Percentiles rank a stretch among this genome's conserved stretches.
phyloP scores from a whole-genome alignment of 2,113 vertebrate genomes.

The Ellobius talpinus region DNA sequence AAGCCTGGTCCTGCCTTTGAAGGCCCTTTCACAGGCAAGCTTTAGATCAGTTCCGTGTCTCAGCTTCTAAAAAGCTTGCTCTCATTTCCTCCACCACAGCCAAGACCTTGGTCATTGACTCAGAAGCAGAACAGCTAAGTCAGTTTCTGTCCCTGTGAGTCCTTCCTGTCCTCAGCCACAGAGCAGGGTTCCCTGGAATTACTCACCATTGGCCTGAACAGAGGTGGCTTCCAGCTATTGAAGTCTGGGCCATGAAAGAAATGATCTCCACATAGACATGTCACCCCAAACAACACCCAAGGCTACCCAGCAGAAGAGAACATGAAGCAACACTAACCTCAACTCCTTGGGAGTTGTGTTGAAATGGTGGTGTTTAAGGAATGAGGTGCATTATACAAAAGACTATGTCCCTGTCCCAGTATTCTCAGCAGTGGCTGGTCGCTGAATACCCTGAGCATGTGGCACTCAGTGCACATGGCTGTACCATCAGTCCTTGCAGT shows the following conservation, averaged over 20 bases:
- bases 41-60: slow-evolving; percentile 48
- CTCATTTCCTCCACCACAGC: slow-evolving; percentile 67
- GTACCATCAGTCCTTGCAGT: background rate
- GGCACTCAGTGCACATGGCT: background rate
- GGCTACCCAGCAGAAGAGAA: background rate
- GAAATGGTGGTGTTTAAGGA: background rate
- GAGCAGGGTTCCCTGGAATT: background rate
- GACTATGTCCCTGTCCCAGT: background rate
- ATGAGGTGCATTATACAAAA: background rate
- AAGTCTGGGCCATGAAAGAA: background rate
- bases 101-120: slow-evolving; percentile 55
- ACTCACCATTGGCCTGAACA: background rate
- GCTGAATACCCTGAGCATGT: background rate
- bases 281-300: background rate
- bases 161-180: background rate
- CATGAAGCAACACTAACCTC: background rate
- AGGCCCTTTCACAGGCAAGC: slow-evolving; percentile 62
- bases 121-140: background rate
- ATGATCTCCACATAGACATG: background rate
- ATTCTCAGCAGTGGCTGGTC: background rate
- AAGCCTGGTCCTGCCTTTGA: slow-evolving; percentile 62
- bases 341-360: background rate
- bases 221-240: background rate
- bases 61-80: slow-evolving; percentile 63
- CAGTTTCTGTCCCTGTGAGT: background rate